Conservation (phyloP, 2,113 vertebrate species). For the Pseudorasbora parva region DNA sequence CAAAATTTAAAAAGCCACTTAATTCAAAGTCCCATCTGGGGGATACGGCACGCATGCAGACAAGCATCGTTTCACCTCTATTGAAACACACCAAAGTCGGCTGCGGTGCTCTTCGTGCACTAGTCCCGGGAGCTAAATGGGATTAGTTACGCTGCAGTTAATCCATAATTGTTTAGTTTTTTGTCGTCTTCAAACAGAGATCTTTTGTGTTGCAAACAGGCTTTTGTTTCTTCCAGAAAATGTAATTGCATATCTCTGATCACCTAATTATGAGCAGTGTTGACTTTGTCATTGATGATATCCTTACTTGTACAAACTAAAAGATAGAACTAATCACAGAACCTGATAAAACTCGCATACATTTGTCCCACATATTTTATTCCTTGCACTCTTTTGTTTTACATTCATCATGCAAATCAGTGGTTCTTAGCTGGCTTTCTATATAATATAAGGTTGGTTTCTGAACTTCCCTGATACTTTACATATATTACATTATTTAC, state of each 20-base stretch:
- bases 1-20: slow-evolving; percentile 30
- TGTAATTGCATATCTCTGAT: slow-evolving; percentile 33
- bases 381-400: background rate
- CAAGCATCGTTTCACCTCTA: slow-evolving; percentile 44
- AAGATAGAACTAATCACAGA: background rate
- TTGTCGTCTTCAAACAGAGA: slow-evolving; percentile 37
- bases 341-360: background rate
- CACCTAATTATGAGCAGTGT: background rate
- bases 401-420: background rate
- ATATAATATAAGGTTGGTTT: background rate
- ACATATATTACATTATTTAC: too few species aligned
- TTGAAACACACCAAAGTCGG: slow-evolving; percentile 16
- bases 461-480: too few species aligned
- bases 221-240: slow-evolving; percentile 44
- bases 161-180: slow-evolving; percentile 61
- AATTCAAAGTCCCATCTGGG: slow-evolving; percentile 30
- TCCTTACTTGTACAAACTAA: slow-evolving; percentile 14
- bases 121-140: slow-evolving; percentile 48
- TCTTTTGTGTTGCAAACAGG: slow-evolving; percentile 32
- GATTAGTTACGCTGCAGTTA: slow-evolving; percentile 63
- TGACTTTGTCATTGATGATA: slow-evolving; percentile 12
- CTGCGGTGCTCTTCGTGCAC: slow-evolving; percentile 30
- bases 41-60: background rate
- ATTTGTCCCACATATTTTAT: background rate
- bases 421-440: background rate